Evolutionary conservation across 2,113 vertebrate species (phyloP), one percentile per base, ranked within the genome.

Genomic region (western clawed frog (Xenopus tropicalis)): DNA sequence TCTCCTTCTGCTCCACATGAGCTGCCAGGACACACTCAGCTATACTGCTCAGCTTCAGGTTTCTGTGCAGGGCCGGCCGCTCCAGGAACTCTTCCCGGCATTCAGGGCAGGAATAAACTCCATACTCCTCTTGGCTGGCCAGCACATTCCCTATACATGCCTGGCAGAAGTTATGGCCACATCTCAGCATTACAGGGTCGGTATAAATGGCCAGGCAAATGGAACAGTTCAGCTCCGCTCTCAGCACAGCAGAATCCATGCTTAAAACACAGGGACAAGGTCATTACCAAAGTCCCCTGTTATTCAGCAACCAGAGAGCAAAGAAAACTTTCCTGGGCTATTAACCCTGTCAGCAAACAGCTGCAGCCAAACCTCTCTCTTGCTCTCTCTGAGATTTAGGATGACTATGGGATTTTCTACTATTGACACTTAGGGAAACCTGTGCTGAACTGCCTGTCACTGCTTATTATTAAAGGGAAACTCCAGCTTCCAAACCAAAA

Each of bases 161-260:
- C 17, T 68, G 56, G 44, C 80, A 81, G 70, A 81, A 77, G 56
- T 74, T 81, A 59, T 81, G 80, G 16, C 78, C 78, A 48, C 46
- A 48, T 48, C 1, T 48, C 46, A 48, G 46, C 11, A 54, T 43
- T 12, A 74, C 74, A 11, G 78, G 80, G 16, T 77, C 63, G 19
- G 66, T 70, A 62, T 77, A 81, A 43, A 78, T 70, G 19, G 61
- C 4, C n/a, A 77, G 71, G 66, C 80, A 81, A 43, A 81, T 59
- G 3, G 74, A 69, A 56, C 80, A 81, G 46, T 66, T 70, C 48
- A 80, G 66, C 59, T 72, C 69, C 14, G 62, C 77, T 61, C 76
- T 73, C 65, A 80, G 52, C 16, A 14, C 46, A n/a, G 51, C 21
- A 67, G 70, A 65, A n/a, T 17, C 19, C 52, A 54, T 54, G 52